Conservation (phyloP, 2,797 vertebrate species). For the Phalloptychus januarius region DNA sequence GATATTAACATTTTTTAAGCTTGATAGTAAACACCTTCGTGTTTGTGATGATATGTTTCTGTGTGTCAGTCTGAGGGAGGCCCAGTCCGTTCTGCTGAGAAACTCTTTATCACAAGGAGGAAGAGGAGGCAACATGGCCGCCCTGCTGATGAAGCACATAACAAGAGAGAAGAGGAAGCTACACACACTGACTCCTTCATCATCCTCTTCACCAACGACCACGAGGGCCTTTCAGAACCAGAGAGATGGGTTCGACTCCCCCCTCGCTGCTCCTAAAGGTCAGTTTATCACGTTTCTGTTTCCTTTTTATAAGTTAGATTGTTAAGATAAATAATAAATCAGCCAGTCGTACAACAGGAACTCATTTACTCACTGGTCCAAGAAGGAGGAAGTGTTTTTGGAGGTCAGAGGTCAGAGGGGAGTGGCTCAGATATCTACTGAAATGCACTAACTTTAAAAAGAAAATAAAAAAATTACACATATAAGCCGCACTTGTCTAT, state of each 20-base stretch:
- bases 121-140: slow-evolving; percentile 74
- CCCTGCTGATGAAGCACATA: slow-evolving; percentile 77
- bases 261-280: slow-evolving; percentile 55
- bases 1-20: neutral
- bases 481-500: no score
- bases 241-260: slow-evolving; percentile 68
- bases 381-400: no score
- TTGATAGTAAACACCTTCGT: neutral
- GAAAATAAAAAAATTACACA: no score
- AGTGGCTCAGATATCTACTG: no score
- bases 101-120: slow-evolving; percentile 62
- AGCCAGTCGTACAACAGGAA: neutral
- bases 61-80: slow-evolving; percentile 72
- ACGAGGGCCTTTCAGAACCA: slow-evolving; percentile 66
- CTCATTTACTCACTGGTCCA: no score
- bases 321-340: neutral
- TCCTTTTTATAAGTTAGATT: neutral
- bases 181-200: slow-evolving; percentile 1
- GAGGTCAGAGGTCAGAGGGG: no score
- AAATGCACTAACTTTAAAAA: no score
- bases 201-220: slow-evolving; percentile 3
- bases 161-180: slow-evolving; percentile 71
- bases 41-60: neutral
- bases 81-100: slow-evolving; percentile 72
- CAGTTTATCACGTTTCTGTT: neutral